phyloP scores from a whole-genome alignment of 2,797 vertebrate species.

The Anabas testudineus region DNA sequence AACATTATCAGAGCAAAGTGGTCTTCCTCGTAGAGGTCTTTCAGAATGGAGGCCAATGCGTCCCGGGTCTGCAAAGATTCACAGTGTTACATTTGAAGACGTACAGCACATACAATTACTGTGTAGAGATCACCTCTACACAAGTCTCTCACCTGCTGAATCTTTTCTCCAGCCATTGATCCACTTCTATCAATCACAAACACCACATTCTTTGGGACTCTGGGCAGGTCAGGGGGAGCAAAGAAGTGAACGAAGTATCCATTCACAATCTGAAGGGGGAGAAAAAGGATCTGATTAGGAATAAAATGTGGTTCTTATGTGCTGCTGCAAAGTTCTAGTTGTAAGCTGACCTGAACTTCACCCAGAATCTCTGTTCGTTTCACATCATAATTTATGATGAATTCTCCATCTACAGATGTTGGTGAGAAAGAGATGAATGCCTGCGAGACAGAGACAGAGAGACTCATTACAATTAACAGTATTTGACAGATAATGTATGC shows the following conservation, averaged over 20 bases:
- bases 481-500: no score
- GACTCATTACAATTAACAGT: rapidly evolving
- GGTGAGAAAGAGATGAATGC: constrained; percentile 90
- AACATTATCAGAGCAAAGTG: constrained; percentile 88
- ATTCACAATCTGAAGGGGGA: constrained; percentile 89
- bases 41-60: constrained; percentile 87
- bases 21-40: constrained; percentile 84
- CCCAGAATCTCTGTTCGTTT: constrained; percentile 81
- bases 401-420: constrained; percentile 90
- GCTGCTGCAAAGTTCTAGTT: neutral
- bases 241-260: constrained; percentile 97
- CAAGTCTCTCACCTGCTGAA: constrained; percentile 81
- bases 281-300: constrained; percentile 43
- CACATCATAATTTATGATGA: constrained; percentile 92
- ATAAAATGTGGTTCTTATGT: neutral
- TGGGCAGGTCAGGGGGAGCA: constrained; percentile 86
- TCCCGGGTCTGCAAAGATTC: constrained; percentile 83
- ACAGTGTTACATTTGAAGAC: constrained; percentile 8
- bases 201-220: constrained; percentile 89
- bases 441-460: constrained; percentile 76
- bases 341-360: constrained; percentile 89
- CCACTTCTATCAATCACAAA: constrained; percentile 92
- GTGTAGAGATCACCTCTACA: no score
- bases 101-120: no score
- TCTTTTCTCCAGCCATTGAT: constrained; percentile 88